phyloP scores from a whole-genome alignment of 2,113 vertebrate species.

The Bothrops jararaca region DNA sequence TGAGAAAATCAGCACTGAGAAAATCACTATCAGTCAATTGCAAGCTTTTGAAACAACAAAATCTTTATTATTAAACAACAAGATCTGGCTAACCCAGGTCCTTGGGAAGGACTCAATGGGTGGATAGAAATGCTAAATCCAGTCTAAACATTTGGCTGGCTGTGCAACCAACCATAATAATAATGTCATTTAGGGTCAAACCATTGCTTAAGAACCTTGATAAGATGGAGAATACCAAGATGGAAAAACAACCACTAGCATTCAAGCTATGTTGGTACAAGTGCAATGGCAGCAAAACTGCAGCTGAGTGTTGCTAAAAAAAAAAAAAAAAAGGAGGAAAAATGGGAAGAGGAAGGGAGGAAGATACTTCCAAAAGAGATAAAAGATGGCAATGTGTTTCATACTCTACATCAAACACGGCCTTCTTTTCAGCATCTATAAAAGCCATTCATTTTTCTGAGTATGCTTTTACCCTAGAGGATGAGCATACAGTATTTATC shows the following conservation, averaged over 20 bases:
- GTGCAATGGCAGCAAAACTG: neutral
- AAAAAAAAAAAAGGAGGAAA: neutral
- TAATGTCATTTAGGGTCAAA: neutral
- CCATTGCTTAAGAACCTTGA: neutral
- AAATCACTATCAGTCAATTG: neutral
- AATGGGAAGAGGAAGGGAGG: neutral
- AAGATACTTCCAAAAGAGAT: neutral
- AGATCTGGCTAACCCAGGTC: neutral
- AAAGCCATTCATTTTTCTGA: neutral
- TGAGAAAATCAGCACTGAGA: neutral
- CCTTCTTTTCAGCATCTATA: neutral
- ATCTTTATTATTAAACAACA: neutral
- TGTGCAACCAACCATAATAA: neutral
- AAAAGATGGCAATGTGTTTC: neutral
- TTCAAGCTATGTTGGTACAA: neutral
- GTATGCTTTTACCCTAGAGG: fast-evolving
- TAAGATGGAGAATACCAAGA: neutral
- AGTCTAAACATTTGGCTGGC: neutral
- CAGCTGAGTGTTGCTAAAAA: neutral
- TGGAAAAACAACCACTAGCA: neutral
- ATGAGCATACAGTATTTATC: neutral
- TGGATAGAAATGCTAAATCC: neutral
- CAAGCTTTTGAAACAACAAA: neutral
- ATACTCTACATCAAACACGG: neutral
- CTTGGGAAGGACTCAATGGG: neutral